Conservation (phyloP, 2,888 invertebrate species). For the Epinotia bilunana region DNA sequence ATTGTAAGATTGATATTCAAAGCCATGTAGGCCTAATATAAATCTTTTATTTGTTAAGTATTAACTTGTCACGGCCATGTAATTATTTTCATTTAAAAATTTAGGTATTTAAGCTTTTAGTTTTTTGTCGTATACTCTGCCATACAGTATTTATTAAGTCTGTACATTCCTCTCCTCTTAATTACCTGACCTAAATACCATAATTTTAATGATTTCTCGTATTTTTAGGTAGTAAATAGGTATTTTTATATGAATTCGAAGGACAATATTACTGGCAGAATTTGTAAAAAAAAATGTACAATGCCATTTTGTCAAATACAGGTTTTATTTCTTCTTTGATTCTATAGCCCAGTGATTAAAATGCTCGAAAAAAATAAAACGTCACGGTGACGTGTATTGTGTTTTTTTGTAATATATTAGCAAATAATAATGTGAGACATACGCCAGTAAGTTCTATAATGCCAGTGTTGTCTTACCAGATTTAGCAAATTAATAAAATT, state of each 20-base stretch:
- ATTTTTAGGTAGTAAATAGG: conserved; percentile 44
- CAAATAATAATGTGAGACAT: conserved; percentile 13
- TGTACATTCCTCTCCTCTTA: conserved; percentile 75
- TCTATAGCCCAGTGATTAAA: neutral
- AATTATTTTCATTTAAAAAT: conserved; percentile 61
- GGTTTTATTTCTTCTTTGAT: neutral
- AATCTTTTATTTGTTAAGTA: conserved; percentile 23
- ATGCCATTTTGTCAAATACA: neutral
- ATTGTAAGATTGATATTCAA: neutral
- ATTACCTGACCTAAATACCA: conserved; percentile 77
- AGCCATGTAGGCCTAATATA: too few relatives aligned
- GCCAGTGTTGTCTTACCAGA: conserved; percentile 60
- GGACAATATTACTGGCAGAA: conserved; percentile 23
- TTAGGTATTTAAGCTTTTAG: conserved; percentile 43
- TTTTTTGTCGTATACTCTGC: conserved; percentile 72
- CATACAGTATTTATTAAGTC: conserved; percentile 81
- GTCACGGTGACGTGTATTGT: neutral
- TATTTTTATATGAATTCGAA: conserved; percentile 29
- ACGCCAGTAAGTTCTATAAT: conserved; percentile 52
- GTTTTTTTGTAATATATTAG: conserved; percentile 4
- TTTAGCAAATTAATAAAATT: conserved; percentile 68
- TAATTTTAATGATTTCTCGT: conserved; percentile 58
- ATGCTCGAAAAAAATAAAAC: neutral
- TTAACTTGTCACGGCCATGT: conserved; percentile 52
- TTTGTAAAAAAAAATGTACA: neutral